Evolutionary conservation across 2,113 vertebrate species (phyloP).

Genomic region (Pterophyllum scalare): DNA sequence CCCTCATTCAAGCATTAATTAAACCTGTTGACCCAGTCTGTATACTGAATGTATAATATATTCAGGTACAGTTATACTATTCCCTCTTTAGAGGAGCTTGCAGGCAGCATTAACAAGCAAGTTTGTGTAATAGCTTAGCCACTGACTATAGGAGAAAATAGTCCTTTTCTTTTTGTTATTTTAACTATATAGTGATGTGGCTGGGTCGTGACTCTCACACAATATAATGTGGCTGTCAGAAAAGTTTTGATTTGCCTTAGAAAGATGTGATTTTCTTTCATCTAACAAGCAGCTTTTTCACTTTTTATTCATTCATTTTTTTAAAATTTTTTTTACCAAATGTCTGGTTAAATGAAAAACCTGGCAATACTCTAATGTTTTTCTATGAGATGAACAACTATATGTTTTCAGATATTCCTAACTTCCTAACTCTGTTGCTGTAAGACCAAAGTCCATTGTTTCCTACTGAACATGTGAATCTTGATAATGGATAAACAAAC

Average conservation of each 20-base stretch:
- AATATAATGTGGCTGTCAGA: neutral
- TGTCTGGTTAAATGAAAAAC: neutral
- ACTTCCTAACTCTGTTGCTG: neutral
- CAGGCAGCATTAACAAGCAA: slow-evolving; percentile 1
- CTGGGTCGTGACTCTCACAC: neutral
- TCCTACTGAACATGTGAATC: neutral
- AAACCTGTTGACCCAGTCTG: slow-evolving; percentile 22
- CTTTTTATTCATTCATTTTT: neutral
- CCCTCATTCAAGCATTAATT: neutral
- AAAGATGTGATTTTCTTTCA: neutral
- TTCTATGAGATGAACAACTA: neutral
- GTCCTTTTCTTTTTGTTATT: neutral
- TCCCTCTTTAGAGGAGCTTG: slow-evolving; percentile 20
- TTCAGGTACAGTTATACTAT: slow-evolving; percentile 2
- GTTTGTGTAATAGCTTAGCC: neutral
- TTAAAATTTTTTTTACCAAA: neutral
- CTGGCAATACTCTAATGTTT: neutral
- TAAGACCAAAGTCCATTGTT: neutral
- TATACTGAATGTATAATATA: neutral
- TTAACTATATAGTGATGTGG: neutral
- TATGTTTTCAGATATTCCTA: no score
- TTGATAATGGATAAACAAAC: neutral
- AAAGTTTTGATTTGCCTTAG: neutral
- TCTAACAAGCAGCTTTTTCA: neutral
- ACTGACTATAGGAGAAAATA: neutral